Percentiles rank a stretch among this genome's conserved stretches.
Conservation (phyloP, 2,888 invertebrate genomes). For the Athalia circularis region DNA sequence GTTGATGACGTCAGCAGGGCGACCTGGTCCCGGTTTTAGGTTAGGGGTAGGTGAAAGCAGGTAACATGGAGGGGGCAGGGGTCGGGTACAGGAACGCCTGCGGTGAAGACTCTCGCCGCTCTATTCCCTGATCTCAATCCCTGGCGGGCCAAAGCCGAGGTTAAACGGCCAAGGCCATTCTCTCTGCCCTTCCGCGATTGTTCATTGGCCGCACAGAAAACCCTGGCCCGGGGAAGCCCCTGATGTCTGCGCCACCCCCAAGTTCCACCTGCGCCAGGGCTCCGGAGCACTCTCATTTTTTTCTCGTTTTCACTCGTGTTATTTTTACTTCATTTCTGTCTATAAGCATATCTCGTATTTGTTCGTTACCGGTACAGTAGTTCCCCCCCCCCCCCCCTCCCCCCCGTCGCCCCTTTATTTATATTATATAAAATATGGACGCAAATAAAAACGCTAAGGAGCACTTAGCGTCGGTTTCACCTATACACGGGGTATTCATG, state of each 20-base stretch:
- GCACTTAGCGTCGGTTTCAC: too few species aligned
- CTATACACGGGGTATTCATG: too few species aligned
- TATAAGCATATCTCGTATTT: neutral
- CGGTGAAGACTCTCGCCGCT: constrained; percentile 2
- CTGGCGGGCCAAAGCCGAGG: constrained; percentile 48
- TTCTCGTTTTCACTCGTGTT: neutral
- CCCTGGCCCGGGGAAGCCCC: constrained; percentile 31
- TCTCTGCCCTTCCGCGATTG: constrained; percentile 47
- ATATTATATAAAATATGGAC: too few species aligned
- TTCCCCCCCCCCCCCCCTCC: too few species aligned
- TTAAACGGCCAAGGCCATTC: constrained; percentile 58
- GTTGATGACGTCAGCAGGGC: too few species aligned
- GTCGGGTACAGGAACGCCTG: neutral
- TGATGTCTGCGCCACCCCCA: constrained; percentile 23
- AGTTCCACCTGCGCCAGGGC: constrained; percentile 26
- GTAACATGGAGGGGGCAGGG: neutral
- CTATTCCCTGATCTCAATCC: constrained; percentile 11
- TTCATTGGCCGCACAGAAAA: constrained; percentile 50
- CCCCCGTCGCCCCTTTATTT: too few species aligned
- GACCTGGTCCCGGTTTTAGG: too few species aligned
- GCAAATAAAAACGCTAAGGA: too few species aligned
- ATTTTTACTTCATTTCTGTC: neutral
- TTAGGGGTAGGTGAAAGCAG: too few species aligned
- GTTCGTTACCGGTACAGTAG: too few species aligned
- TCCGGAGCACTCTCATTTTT: neutral